phyloP scores from a whole-genome alignment of 2,888 invertebrate genomes.

The Azorinus chamasolen region DNA sequence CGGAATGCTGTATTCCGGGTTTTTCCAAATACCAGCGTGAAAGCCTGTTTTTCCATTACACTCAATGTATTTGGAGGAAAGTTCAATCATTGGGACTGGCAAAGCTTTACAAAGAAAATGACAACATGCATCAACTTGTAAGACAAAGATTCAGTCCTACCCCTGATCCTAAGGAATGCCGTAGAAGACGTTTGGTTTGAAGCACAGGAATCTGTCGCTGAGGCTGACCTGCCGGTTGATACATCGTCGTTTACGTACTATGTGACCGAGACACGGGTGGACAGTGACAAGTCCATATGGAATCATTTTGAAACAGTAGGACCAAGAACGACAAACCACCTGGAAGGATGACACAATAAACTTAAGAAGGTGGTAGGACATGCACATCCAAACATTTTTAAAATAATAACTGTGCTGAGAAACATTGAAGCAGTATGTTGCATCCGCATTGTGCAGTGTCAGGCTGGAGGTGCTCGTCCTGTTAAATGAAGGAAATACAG shows the following conservation, averaged over 20 bases:
- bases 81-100: constrained; percentile 45
- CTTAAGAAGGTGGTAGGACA: no score
- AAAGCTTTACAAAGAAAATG: constrained; percentile 27
- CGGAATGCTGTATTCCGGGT: not conserved
- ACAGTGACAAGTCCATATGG: no score
- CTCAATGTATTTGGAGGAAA: no score
- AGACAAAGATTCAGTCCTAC: constrained; percentile 24
- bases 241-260: constrained; percentile 45
- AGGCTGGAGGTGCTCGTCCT: no score
- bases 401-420: no score
- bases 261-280: constrained; percentile 39
- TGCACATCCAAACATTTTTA: no score
- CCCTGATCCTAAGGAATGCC: constrained; percentile 20
- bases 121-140: constrained; percentile 33
- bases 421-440: no score
- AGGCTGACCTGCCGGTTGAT: constrained; percentile 11
- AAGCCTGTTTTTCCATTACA: constrained; percentile 63
- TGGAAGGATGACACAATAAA: no score
- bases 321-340: no score
- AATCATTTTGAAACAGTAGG: no score
- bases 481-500: no score
- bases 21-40: constrained; percentile 42
- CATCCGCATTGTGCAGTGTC: no score
- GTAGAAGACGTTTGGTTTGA: constrained; percentile 60
- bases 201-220: constrained; percentile 38